Percentiles rank a stretch among this genome's conserved stretches.
Evolutionary conservation across 2,797 vertebrate species (phyloP).

Genomic region (Anolis apletophallus): DNA sequence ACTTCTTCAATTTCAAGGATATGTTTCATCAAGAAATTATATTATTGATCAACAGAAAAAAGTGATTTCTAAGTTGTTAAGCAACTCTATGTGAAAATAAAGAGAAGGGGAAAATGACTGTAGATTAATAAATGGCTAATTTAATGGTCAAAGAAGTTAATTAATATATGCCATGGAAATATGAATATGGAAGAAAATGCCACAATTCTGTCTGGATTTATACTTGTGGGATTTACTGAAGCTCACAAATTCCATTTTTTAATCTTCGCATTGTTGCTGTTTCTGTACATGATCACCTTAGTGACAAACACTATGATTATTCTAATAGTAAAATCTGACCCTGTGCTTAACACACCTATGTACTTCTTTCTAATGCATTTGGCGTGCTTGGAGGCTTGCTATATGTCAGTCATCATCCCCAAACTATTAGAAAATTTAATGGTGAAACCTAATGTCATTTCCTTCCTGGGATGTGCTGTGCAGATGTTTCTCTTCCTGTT

Average conservation of each 20-base stretch:
- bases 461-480: conserved; percentile 38
- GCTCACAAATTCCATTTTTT: not conserved
- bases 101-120: not conserved
- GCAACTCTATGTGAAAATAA: not conserved
- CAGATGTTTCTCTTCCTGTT: conserved; percentile 47
- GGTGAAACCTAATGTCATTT: conserved; percentile 34
- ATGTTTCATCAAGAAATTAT: not conserved
- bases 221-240: conserved; percentile 51
- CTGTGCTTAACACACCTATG: conserved; percentile 50
- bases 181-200: conserved; percentile 15
- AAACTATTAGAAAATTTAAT: conserved; percentile 58
- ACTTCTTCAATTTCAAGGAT: not conserved
- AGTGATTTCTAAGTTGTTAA: not conserved
- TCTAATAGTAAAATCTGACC: conserved; percentile 50
- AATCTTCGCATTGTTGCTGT: conserved; percentile 39
- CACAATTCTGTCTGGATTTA: conserved; percentile 36
- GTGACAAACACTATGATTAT: conserved; percentile 46
- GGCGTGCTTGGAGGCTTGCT: conserved; percentile 49
- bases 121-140: not conserved
- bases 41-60: not conserved
- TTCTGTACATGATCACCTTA: conserved; percentile 46
- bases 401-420: conserved; percentile 52
- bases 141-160: not conserved
- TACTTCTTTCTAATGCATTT: conserved; percentile 61
- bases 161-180: not conserved